A percentile compares a stretch with the other conserved stretches of the same genome.
Conservation (phyloP, 2,797 vertebrate species). For the Gobionotothen gibberifrons region DNA sequence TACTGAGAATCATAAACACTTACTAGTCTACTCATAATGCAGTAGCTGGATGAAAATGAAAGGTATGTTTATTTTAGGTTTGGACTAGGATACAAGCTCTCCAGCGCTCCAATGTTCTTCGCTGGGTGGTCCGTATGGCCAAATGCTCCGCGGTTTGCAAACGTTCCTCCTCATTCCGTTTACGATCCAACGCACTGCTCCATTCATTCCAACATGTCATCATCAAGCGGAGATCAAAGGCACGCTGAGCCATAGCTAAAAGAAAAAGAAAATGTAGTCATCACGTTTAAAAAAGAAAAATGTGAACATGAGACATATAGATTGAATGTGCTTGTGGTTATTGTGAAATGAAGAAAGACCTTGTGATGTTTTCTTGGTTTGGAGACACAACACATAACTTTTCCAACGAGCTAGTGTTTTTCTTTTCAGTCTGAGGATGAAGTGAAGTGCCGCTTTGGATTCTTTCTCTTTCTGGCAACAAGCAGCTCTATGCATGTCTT, state of each 20-base stretch:
- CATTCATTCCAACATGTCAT: constrained; percentile 81
- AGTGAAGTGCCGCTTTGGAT: constrained; percentile 75
- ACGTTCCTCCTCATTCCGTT: constrained; percentile 57
- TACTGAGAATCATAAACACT: background rate
- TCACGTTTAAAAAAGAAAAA: background rate
- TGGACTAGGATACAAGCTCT: constrained; percentile 89
- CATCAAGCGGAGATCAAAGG: constrained; percentile 48
- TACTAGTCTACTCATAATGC: background rate
- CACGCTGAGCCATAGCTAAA: constrained; percentile 79
- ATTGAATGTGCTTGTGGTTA: background rate
- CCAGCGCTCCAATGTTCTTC: constrained; percentile 83
- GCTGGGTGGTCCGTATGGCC: constrained; percentile 68
- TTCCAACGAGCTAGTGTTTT: constrained; percentile 82
- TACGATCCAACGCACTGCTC: constrained; percentile 73
- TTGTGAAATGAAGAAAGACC: constrained; percentile 57
- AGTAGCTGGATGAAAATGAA: background rate
- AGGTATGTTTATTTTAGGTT: background rate
- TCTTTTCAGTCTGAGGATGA: constrained; percentile 66
- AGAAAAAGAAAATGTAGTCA: background rate
- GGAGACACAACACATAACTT: constrained; percentile 69
- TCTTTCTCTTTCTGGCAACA: constrained; percentile 76
- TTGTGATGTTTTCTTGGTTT: constrained; percentile 74
- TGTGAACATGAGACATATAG: background rate
- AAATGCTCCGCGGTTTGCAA: constrained; percentile 67
- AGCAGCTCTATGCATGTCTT: constrained; percentile 62